Conservation (phyloP, 1,140 invertebrate genomes). For the Listronotus oregonensis region DNA sequence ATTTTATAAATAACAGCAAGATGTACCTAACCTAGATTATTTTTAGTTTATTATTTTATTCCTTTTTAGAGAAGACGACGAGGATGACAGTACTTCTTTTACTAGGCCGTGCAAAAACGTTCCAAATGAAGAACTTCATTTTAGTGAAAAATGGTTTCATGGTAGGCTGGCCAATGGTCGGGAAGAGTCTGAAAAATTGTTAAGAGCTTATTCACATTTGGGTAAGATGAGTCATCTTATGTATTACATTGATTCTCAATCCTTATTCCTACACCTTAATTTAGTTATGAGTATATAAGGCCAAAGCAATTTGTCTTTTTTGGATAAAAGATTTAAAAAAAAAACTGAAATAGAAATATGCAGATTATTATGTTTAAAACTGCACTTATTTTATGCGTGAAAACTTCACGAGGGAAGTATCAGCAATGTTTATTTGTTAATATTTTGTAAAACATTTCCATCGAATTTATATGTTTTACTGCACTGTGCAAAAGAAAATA, state of each 20-base stretch:
- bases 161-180: slow-evolving; percentile 80
- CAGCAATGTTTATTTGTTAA: too few relatives aligned
- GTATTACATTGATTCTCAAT: not conserved
- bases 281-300: not conserved
- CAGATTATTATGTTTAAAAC: too few relatives aligned
- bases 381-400: too few relatives aligned
- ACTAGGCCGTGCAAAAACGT: slow-evolving; percentile 54
- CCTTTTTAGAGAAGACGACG: slow-evolving; percentile 54
- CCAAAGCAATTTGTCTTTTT: too few relatives aligned
- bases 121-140: slow-evolving; percentile 87
- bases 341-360: too few relatives aligned
- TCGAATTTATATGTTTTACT: too few relatives aligned
- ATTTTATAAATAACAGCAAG: not conserved
- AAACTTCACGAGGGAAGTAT: too few relatives aligned
- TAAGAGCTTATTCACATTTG: slow-evolving; percentile 80
- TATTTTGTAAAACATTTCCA: too few relatives aligned
- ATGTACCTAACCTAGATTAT: not conserved
- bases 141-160: slow-evolving; percentile 96
- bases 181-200: slow-evolving; percentile 68
- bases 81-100: slow-evolving; percentile 53
- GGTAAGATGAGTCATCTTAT: too few relatives aligned
- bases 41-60: not conserved
- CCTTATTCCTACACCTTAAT: not conserved
- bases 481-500: too few relatives aligned
- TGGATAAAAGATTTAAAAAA: too few relatives aligned